phyloP scores from a whole-genome alignment of 2,113 vertebrate species.

The Tauraco erythrolophus region DNA sequence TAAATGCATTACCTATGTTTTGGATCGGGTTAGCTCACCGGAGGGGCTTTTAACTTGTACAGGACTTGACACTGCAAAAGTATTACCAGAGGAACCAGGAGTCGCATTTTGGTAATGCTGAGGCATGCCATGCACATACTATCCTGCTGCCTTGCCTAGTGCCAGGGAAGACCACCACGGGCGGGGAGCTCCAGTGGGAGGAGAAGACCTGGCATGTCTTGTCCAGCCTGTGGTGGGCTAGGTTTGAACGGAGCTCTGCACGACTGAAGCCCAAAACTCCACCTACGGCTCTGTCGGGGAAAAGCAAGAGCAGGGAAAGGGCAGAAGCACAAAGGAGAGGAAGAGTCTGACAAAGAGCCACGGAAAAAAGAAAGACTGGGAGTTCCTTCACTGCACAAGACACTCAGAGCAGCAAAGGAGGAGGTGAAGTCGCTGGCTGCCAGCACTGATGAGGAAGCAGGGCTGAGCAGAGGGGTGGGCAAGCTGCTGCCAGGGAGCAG shows the following conservation, averaged over 20 bases:
- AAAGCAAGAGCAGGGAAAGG: neutral
- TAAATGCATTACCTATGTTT: conserved; percentile 81
- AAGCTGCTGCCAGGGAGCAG: neutral
- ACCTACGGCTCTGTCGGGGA: accelerated
- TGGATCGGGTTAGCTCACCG: neutral
- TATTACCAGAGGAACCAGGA: conserved; percentile 45
- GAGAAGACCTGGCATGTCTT: neutral
- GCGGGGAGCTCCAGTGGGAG: neutral
- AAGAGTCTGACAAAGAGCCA: neutral
- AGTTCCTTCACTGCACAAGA: neutral
- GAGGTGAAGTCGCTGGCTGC: neutral
- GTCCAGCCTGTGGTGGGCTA: neutral
- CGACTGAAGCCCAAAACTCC: neutral
- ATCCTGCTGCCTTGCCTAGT: neutral
- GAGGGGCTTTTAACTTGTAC: neutral
- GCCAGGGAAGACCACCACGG: neutral
- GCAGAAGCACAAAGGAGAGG: neutral
- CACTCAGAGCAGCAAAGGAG: neutral
- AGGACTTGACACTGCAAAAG: conserved; percentile 67
- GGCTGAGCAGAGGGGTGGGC: neutral
- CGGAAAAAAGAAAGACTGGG: neutral
- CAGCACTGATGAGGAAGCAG: neutral
- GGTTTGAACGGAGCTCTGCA: neutral
- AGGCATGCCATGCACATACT: neutral
- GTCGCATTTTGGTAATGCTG: neutral